Evolutionary conservation across 2,113 vertebrate species (phyloP).

Genomic region (Ceuthmochares aereus): DNA sequence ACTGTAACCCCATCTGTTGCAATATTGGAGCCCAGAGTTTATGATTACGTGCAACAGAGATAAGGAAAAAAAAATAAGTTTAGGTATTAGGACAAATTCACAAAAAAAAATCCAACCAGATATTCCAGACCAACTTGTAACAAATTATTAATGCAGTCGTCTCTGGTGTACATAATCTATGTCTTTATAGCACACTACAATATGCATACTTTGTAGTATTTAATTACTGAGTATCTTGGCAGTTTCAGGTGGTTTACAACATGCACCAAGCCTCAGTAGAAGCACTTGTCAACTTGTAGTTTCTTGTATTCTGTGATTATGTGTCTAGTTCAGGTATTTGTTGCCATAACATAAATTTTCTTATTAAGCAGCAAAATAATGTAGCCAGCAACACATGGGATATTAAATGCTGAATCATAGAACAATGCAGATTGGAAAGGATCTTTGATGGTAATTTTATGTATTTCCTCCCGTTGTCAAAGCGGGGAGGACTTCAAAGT

Average conservation of each 20-base stretch:
- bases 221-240: background rate
- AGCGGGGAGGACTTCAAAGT: background rate
- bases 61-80: no score
- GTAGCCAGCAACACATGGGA: background rate
- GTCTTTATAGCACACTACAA: background rate
- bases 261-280: background rate
- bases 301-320: background rate
- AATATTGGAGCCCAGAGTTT: background rate
- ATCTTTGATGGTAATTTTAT: background rate
- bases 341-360: background rate
- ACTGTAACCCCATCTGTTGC: background rate
- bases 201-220: background rate
- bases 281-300: background rate
- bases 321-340: background rate
- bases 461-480: background rate
- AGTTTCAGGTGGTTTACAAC: background rate
- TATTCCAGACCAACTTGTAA: background rate
- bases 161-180: background rate
- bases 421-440: background rate
- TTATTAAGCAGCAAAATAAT: background rate
- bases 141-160: background rate
- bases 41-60: background rate
- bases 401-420: background rate
- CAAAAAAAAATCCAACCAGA: background rate
- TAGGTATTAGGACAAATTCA: background rate